phyloP scores from a whole-genome alignment of 2,113 vertebrate species.

The Vulpes ferrilata region DNA sequence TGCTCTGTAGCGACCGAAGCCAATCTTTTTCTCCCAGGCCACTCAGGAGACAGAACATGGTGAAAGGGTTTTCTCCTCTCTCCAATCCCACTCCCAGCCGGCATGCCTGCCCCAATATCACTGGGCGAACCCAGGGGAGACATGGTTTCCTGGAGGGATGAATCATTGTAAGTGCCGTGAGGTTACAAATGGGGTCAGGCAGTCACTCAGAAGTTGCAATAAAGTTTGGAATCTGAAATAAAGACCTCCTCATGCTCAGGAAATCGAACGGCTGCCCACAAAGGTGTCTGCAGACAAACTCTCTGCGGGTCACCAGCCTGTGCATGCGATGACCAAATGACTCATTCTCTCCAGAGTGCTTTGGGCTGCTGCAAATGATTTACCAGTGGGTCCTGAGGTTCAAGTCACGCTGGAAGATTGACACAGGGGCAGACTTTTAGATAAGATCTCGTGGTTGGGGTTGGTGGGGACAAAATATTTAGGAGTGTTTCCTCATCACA shows the following conservation, averaged over 20 bases:
- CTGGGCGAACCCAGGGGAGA: conserved; percentile 68
- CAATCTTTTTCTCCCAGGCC: background rate
- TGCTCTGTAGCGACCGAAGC: background rate
- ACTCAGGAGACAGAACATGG: background rate
- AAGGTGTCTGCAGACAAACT: conserved; percentile 88
- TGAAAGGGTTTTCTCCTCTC: background rate
- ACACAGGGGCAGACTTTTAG: conserved; percentile 23
- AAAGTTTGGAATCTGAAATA: conserved; percentile 84
- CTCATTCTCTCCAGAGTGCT: conserved; percentile 68
- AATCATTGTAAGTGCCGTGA: conserved; percentile 79
- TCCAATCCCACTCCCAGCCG: background rate
- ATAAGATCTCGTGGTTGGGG: conserved; percentile 26
- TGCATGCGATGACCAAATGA: conserved; percentile 76
- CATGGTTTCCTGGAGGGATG: conserved; percentile 83
- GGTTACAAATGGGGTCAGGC: conserved; percentile 77
- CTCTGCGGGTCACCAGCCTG: conserved; percentile 82
- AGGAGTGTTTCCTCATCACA: background rate
- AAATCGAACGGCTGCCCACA: conserved; percentile 85
- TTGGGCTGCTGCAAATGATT: conserved; percentile 82
- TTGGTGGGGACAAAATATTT: background rate
- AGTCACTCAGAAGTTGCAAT: conserved; percentile 84
- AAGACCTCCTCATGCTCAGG: conserved; percentile 85
- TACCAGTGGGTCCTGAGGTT: conserved; percentile 64
- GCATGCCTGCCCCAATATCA: background rate
- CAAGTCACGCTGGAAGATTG: background rate